Percentiles rank a stretch among this genome's conserved stretches.
phyloP scores from a whole-genome alignment of 1,140 invertebrate genomes.

The Cydia amplana region DNA sequence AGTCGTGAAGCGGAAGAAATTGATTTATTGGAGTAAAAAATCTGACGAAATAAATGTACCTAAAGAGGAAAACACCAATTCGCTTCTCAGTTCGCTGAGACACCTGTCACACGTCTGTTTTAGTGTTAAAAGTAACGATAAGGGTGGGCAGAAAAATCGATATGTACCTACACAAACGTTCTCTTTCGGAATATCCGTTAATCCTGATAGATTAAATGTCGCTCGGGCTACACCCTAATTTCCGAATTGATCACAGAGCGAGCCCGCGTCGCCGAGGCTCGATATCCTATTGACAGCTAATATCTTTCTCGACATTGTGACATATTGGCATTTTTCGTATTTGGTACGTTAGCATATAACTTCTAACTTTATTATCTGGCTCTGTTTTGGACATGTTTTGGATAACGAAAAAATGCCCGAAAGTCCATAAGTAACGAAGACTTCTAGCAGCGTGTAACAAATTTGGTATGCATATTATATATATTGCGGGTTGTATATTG shows the following conservation, averaged over 20 bases:
- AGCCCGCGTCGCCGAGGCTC: neutral
- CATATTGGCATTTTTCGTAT: constrained; percentile 4
- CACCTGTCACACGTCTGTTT: neutral
- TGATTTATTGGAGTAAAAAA: no score
- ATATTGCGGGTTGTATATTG: no score
- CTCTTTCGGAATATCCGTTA: constrained; percentile 3
- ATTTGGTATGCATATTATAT: no score
- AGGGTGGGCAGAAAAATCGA: neutral
- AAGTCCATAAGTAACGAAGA: neutral
- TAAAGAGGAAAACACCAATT: no score
- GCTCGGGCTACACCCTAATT: constrained; percentile 16
- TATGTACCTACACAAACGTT: neutral
- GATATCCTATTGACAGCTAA: constrained; percentile 15
- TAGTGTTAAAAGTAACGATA: neutral
- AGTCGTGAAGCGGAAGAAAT: no score
- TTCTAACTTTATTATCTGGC: neutral
- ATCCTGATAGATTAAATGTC: constrained; percentile 18
- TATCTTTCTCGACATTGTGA: neutral
- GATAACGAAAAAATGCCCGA: neutral
- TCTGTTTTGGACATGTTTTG: neutral
- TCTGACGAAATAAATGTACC: no score
- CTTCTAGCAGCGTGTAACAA: no score
- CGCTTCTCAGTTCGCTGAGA: no score
- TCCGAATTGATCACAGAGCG: constrained; percentile 11
- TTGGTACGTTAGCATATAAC: neutral